A percentile compares a stretch with the other conserved stretches of the same genome.
These are phyloP conservation scores for Nasonia vitripennis DNA, from an alignment of 1,140 invertebrate species.

Conservation along the genomic window DNA sequence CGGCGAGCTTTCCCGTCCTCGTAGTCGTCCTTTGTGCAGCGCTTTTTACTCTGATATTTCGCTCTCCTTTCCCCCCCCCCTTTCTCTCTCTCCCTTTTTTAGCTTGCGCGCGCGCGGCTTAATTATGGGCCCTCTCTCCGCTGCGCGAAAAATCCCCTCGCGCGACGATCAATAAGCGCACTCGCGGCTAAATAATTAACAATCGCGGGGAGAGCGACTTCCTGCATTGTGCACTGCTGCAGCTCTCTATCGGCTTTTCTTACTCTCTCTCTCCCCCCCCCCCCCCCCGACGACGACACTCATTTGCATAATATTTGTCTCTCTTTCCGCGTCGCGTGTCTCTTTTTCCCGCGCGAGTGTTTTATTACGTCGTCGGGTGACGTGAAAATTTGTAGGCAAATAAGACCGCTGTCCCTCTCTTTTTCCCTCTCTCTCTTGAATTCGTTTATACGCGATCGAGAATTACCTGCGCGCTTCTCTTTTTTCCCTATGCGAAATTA, in stretches of 20 bases:
- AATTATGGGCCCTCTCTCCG: slow-evolving; percentile 16
- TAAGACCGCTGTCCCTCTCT: neutral
- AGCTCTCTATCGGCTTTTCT: neutral
- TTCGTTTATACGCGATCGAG: slow-evolving; percentile 45
- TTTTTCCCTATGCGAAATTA: neutral
- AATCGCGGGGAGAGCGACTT: neutral
- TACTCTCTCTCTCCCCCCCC: slow-evolving; percentile 11
- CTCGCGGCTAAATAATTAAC: neutral
- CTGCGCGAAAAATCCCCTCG: neutral
- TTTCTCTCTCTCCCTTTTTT: neutral
- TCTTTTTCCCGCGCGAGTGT: slow-evolving; percentile 32
- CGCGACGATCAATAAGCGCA: too few relatives aligned
- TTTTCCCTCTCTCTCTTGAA: slow-evolving; percentile 28
- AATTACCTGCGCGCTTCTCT: too few relatives aligned
- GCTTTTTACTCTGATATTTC: neutral
- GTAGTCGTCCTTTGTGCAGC: slow-evolving; percentile 31
- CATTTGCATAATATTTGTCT: slow-evolving; percentile 45
- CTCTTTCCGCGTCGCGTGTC: neutral
- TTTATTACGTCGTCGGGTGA: slow-evolving; percentile 14
- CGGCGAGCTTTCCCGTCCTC: neutral
- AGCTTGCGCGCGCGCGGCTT: slow-evolving; percentile 11
- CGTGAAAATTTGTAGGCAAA: slow-evolving; percentile 31
- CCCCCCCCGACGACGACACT: slow-evolving; percentile 22
- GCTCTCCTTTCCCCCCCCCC: neutral
- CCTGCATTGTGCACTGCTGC: too few relatives aligned